Evolutionary conservation across 2,797 vertebrate species (phyloP), one percentile per base, ranked within the genome.

Genomic region (Buceros bicornis): DNA sequence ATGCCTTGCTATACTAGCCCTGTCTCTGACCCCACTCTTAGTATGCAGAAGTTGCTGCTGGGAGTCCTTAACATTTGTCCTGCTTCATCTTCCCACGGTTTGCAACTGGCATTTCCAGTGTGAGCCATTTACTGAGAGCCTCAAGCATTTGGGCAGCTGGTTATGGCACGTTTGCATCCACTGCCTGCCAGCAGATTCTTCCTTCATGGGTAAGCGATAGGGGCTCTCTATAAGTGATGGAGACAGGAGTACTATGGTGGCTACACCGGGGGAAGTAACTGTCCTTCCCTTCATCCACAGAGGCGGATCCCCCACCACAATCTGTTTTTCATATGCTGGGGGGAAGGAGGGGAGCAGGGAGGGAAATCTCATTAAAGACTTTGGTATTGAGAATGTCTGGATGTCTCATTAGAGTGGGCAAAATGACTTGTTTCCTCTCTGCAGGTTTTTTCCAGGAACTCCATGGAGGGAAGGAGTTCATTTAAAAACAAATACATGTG

Each of bases 401-500:
- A 13, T 40, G 42, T 56, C 71, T 83, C 61, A 79, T 90, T 86
- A 92, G 69, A 76, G 58, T 53, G 42, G 66, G 61, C 25, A 64
- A 95, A 93, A 87, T 43, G 12, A 86, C 77, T 91, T 0, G 6
- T 62, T 82, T 83, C 60, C 66, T 87, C 65, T 95, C 78, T 18
- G 61, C 47, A 54, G 73, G 35, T 82, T 80, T 33, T 48, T 25
- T 60, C 51, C n/a, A 50, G 65, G 72, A 95, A 72, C 26, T 94
- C 86, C 22, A 2, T 22, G 61, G 88, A 85, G 61, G 31, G 62
- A 92, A 87, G 47, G 33, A 95, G 51, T 89, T 92, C 24, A 96
- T 91, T 94, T 96, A 91, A 92, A 94, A 94, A 77, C 74, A 88
- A 87, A 92, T 84, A 69, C 19, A 57, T 0, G 2, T 40, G 24